These are phyloP conservation scores for Manis pentadactyla DNA, from an alignment of 2,797 vertebrate genomes.

Conservation along the genomic window DNA sequence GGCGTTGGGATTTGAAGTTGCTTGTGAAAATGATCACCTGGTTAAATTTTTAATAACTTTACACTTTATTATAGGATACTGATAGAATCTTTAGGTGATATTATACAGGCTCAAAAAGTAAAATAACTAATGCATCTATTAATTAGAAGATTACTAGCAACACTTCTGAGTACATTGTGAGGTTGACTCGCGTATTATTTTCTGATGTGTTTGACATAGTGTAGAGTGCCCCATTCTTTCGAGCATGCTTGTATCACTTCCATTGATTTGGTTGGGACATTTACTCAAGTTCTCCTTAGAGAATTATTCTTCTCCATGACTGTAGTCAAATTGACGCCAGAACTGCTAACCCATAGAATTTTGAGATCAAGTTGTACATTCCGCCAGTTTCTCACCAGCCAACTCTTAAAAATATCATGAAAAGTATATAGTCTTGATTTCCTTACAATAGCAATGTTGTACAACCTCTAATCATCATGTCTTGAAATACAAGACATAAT, in stretches of 20 bases:
- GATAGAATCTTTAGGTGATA: neutral
- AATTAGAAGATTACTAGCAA: neutral
- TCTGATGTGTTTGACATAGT: neutral
- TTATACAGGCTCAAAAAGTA: neutral
- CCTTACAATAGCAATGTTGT: neutral
- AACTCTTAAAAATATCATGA: neutral
- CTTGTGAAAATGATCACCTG: neutral
- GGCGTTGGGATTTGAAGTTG: neutral
- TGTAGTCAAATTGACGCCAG: neutral
- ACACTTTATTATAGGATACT: neutral
- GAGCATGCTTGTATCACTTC: neutral
- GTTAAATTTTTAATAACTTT: neutral
- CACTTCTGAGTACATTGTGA: neutral
- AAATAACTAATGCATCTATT: neutral
- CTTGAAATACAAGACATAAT: constrained; percentile 18
- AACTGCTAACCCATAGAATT: constrained; percentile 21
- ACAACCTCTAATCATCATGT: neutral
- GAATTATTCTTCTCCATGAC: neutral
- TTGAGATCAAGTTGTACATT: constrained; percentile 32
- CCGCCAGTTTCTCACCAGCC: neutral
- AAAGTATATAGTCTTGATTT: neutral
- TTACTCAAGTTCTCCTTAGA: neutral
- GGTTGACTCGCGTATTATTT: neutral
- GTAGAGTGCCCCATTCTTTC: too few species aligned
- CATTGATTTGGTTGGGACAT: neutral